A percentile compares a stretch with the other conserved stretches of the same genome.
These are phyloP conservation scores for Oreochromis aureus DNA, from an alignment of 2,113 vertebrate genomes.

Conservation along the genomic window DNA sequence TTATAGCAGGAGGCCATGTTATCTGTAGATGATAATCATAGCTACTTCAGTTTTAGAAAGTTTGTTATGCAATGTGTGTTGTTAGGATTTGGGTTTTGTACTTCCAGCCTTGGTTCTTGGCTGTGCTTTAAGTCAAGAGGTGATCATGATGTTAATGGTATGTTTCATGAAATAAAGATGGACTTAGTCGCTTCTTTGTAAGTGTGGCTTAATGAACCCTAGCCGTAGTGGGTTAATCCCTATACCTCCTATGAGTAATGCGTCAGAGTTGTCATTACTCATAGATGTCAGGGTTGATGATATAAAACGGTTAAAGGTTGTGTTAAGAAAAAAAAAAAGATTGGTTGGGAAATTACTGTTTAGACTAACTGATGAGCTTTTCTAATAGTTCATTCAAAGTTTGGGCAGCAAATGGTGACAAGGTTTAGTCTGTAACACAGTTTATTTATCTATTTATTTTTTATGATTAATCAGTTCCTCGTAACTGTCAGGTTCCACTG, in stretches of 20 bases:
- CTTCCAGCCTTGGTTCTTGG: background rate
- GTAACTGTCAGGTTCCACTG: background rate
- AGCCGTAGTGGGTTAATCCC: background rate
- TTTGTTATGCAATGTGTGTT: background rate
- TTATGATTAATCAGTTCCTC: background rate
- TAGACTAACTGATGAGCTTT: background rate
- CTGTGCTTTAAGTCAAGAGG: background rate
- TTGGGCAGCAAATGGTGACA: background rate
- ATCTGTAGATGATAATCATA: background rate
- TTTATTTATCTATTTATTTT: background rate
- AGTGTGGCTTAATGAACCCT: background rate
- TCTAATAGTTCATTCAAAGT: background rate
- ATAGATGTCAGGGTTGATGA: background rate
- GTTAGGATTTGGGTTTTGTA: background rate
- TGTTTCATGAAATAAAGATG: background rate
- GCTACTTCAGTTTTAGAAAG: background rate
- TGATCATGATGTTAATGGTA: background rate
- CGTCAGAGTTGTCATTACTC: background rate
- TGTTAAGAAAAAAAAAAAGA: background rate
- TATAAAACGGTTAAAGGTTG: background rate
- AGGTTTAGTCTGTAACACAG: background rate
- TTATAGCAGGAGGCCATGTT: background rate
- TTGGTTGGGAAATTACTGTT: background rate
- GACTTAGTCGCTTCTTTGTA: background rate
- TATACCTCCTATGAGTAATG: background rate